A percentile compares a stretch with the other conserved stretches of the same genome.
These are phyloP conservation scores for Hydrochoerus hydrochaeris DNA, from an alignment of 2,113 vertebrate species.

Conservation along the genomic window DNA sequence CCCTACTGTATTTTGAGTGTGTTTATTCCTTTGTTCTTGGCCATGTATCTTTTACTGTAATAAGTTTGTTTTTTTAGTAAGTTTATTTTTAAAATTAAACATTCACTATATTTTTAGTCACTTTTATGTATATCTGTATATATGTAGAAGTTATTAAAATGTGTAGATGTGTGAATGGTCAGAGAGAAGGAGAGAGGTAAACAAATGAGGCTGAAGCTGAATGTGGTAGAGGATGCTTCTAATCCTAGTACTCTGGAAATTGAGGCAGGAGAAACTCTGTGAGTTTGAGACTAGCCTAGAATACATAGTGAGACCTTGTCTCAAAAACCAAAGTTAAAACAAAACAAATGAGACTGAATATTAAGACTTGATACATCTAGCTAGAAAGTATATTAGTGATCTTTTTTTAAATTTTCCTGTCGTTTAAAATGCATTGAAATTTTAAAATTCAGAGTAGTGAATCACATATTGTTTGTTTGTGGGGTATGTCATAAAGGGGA, in stretches of 20 bases:
- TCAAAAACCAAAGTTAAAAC: not conserved
- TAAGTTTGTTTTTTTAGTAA: not conserved
- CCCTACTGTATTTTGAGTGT: not conserved
- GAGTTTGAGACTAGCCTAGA: not conserved
- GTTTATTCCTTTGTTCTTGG: not conserved
- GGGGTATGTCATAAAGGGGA: not conserved
- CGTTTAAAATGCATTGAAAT: slow-evolving; percentile 47
- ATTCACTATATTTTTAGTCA: not conserved
- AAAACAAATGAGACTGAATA: not conserved
- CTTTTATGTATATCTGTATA: not conserved
- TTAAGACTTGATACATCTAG: not conserved
- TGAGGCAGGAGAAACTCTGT: not conserved
- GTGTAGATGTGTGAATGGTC: not conserved
- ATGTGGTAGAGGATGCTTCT: not conserved
- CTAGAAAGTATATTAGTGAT: not conserved
- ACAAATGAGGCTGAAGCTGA: not conserved
- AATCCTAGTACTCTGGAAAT: not conserved
- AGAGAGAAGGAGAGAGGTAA: not conserved
- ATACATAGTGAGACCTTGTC: not conserved
- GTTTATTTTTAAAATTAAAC: not conserved
- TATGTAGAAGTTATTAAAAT: not conserved
- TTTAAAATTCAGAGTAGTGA: not conserved
- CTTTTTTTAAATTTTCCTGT: not conserved
- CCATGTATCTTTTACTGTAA: too few species aligned
- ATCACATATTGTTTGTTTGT: not conserved